Base-by-base conservation (phyloP, 2,888 invertebrate genomes). In the Scaptomyza caliginosa region DNA sequence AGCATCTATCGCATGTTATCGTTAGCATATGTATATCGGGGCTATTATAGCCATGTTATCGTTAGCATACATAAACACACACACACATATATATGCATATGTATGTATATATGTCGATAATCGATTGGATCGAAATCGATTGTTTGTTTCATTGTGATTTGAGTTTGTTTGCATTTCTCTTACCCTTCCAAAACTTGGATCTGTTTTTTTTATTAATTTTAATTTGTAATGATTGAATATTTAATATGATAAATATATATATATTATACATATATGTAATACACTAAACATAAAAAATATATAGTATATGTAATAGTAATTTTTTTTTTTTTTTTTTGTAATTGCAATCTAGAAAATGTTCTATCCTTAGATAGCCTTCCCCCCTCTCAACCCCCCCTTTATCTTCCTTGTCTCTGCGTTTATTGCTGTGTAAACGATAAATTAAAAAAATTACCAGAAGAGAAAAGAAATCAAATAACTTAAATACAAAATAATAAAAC, bases 131-230 rank as follows among this genome's bases (percentile, higher is more conserved):
- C 70, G 71, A 21, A n/a, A 51, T 62, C 52, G 58, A 63, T 74
- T 64, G 65, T 71, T 72, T 77, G 70, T 86, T 80, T 81, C 73
- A 81, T 77, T 87, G 79, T 88, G 83, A 85, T 88, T 88, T 80
- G 73, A 83, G 76, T 83, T 82, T 74, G 54, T 70, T 76, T 80
- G 88, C 88, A 86, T 88, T 86, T 88, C 71, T 81, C 62, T 58
- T n/a, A n/a, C n/a, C n/a, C n/a, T n/a, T n/a, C n/a, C n/a, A n/a
- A n/a, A n/a, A n/a, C 30, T 23, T 21, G 16, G 40, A 48, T 24
- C 28, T 19, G 3, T 32, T 8, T 5, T 8, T 34, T 32, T 43
- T 43, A 57, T 34, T 74, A 72, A 66, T 43, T 59, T 34, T 74
- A 72, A 66, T 68, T 59, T 75, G 51, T 83, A 76, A 59, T 46